These are phyloP conservation scores for Flabesymbios commensalis DNA, from an alignment of 2,888 invertebrate genomes.

Conservation along the genomic window DNA sequence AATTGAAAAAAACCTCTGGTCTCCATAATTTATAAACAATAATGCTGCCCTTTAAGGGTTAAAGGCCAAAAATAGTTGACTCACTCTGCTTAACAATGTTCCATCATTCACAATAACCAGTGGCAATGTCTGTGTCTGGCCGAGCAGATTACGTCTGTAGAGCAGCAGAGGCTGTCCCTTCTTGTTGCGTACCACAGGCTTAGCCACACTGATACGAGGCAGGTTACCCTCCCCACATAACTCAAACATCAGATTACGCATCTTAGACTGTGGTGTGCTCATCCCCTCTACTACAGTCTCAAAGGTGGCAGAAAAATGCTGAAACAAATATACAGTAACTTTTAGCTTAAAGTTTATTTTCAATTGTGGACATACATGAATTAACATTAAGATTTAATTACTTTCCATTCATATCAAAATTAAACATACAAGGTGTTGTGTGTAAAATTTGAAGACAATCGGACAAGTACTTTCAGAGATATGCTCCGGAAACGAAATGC, in stretches of 20 bases:
- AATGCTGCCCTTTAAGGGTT: background rate
- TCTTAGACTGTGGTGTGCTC: slow-evolving; percentile 49
- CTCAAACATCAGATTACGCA: slow-evolving; percentile 57
- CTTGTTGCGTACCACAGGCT: slow-evolving; percentile 58
- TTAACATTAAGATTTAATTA: too few relatives aligned
- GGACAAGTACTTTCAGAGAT: too few relatives aligned
- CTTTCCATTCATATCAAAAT: too few relatives aligned
- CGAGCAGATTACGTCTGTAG: slow-evolving; percentile 56
- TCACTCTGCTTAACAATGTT: slow-evolving; percentile 60
- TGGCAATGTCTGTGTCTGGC: slow-evolving; percentile 49
- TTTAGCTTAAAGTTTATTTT: too few relatives aligned
- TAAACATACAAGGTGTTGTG: too few relatives aligned
- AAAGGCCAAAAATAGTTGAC: too few relatives aligned
- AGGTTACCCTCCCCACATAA: slow-evolving; percentile 60
- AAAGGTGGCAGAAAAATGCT: slow-evolving; percentile 56
- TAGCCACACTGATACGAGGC: slow-evolving; percentile 54
- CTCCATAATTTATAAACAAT: too few relatives aligned
- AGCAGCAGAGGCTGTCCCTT: slow-evolving; percentile 59
- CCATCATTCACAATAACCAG: slow-evolving; percentile 59
- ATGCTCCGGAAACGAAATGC: too few relatives aligned
- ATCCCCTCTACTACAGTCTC: slow-evolving; percentile 53
- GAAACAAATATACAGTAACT: slow-evolving; percentile 20
- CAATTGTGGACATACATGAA: too few relatives aligned
- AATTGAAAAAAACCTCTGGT: too few relatives aligned
- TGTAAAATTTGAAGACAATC: too few relatives aligned